Percentiles rank a stretch among this genome's conserved stretches.
These are phyloP conservation scores for Zaprionus davidi DNA, from an alignment of 1,140 invertebrate species.

Conservation along the genomic window DNA sequence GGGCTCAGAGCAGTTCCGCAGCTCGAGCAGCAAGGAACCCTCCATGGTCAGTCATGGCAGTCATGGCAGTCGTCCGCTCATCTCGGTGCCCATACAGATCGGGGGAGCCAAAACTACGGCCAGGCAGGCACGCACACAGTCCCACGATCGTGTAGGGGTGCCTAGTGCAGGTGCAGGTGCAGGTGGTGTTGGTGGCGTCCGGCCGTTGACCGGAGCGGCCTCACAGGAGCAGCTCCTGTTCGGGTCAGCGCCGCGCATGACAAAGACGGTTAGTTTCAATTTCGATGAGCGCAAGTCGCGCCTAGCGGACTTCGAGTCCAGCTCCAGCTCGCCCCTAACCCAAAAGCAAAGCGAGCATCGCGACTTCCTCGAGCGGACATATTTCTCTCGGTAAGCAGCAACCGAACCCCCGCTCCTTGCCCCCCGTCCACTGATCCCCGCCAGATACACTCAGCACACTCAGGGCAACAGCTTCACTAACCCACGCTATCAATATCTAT, in stretches of 20 bases:
- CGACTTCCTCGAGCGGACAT: constrained; percentile 81
- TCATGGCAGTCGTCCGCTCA: constrained; percentile 68
- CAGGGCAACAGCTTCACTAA: constrained; percentile 62
- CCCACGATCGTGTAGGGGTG: constrained; percentile 51
- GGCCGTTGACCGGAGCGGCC: constrained; percentile 67
- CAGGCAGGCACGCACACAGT: constrained; percentile 74
- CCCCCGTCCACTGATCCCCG: constrained; percentile 37
- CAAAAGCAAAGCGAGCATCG: constrained; percentile 78
- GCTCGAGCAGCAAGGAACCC: constrained; percentile 54
- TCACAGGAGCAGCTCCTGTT: constrained; percentile 71
- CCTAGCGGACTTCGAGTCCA: constrained; percentile 72
- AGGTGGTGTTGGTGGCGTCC: constrained; percentile 28
- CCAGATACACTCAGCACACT: constrained; percentile 28
- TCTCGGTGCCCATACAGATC: constrained; percentile 76
- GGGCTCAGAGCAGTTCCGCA: constrained; percentile 39
- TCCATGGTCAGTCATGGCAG: constrained; percentile 56
- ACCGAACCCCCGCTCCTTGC: constrained; percentile 24
- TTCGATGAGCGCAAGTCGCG: constrained; percentile 82
- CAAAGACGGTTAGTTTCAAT: constrained; percentile 84
- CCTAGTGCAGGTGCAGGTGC: too few species aligned
- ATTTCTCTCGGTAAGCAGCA: constrained; percentile 83
- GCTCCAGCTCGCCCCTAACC: constrained; percentile 65
- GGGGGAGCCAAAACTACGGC: constrained; percentile 54
- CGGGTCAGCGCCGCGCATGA: constrained; percentile 66
- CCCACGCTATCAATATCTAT: constrained; percentile 31